Percentiles rank a stretch among this genome's conserved stretches.
These are phyloP conservation scores for Xestia sexstrigata DNA, from an alignment of 2,888 invertebrate genomes.

Conservation along the genomic window DNA sequence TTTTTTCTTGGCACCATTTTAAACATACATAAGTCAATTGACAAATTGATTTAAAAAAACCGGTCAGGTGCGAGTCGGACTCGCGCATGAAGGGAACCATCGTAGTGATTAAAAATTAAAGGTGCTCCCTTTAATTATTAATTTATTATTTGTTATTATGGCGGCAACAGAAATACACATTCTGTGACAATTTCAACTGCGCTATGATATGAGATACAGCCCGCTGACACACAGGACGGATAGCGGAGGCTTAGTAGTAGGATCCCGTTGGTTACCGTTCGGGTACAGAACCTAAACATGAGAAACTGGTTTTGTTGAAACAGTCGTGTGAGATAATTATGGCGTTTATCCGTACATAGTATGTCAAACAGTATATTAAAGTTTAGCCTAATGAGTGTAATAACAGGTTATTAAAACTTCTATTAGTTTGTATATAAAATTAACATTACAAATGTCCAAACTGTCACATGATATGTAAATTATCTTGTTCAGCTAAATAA, in stretches of 20 bases:
- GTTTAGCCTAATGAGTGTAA: neutral
- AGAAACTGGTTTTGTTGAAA: neutral
- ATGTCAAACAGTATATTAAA: neutral
- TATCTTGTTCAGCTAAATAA: neutral
- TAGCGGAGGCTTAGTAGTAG: too few species aligned
- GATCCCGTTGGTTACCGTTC: too few species aligned
- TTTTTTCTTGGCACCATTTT: neutral
- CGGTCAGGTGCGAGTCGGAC: too few species aligned
- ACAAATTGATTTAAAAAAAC: neutral
- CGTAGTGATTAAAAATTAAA: too few species aligned
- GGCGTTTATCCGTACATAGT: neutral
- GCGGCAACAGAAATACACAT: too few species aligned
- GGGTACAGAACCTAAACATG: too few species aligned
- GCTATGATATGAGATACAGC: too few species aligned
- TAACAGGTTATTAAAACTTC: constrained; percentile 6
- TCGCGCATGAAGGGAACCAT: too few species aligned
- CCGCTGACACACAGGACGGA: too few species aligned
- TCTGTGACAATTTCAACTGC: too few species aligned
- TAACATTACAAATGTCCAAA: constrained; percentile 31
- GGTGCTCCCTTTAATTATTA: too few species aligned
- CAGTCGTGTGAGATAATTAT: neutral
- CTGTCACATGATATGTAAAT: constrained; percentile 8
- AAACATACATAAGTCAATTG: neutral
- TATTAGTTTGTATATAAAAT: constrained; percentile 32
- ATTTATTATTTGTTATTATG: too few species aligned